Percentiles rank a stretch among this genome's conserved stretches.
Evolutionary conservation across 2,113 vertebrate species (phyloP).

Genomic region (Rattus rattus): DNA sequence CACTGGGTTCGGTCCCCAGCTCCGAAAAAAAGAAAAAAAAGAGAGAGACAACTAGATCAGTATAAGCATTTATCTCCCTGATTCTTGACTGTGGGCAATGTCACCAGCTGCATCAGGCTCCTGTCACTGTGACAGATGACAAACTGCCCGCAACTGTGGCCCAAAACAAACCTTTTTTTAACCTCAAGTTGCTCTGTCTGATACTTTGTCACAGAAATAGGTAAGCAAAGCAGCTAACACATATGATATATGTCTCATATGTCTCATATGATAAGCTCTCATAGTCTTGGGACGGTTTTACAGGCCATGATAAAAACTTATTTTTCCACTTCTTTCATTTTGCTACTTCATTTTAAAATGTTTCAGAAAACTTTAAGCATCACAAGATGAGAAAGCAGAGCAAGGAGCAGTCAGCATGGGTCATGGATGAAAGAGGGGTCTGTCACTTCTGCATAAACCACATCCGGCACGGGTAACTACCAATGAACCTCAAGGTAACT

Average conservation of each 20-base stretch:
- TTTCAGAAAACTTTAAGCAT: not conserved
- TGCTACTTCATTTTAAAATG: slow-evolving; percentile 38
- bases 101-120: not conserved
- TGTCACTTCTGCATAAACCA: not conserved
- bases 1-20: no score
- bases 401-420: not conserved
- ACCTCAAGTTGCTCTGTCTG: not conserved
- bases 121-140: not conserved
- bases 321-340: not conserved
- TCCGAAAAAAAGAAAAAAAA: no score
- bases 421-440: not conserved
- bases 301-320: not conserved
- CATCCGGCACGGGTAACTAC: not conserved
- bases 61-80: not conserved
- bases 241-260: no score
- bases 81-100: not conserved
- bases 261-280: not conserved
- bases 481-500: not conserved
- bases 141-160: not conserved
- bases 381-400: not conserved
- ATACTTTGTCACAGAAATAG: not conserved
- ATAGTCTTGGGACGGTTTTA: not conserved
- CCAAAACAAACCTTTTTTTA: not conserved
- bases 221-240: not conserved
- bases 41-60: not conserved